Percentiles rank a stretch among this genome's conserved stretches.
Evolutionary conservation across 2,113 vertebrate species (phyloP).

Genomic region (Smithornis capensis): DNA sequence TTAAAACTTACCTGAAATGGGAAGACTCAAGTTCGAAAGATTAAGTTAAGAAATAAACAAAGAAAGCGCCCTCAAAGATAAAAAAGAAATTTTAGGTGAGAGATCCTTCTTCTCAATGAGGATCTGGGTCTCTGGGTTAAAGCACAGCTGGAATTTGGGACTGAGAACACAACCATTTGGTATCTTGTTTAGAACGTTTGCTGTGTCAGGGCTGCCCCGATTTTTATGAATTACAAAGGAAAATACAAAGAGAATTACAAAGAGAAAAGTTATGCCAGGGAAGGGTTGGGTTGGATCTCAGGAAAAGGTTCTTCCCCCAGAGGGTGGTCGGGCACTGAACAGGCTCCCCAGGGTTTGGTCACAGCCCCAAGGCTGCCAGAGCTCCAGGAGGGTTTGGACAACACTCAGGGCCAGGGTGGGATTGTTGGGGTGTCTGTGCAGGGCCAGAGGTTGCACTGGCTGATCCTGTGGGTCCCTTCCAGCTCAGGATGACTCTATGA

Average conservation of each 20-base stretch:
- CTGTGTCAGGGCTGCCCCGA: background rate
- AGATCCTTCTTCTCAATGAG: background rate
- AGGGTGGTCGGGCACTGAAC: background rate
- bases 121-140: background rate
- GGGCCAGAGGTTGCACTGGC: background rate
- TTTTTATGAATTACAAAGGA: background rate
- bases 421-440: background rate
- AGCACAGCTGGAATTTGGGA: background rate
- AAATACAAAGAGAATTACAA: background rate
- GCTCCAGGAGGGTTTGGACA: background rate
- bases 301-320: background rate
- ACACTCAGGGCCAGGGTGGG: fast-evolving
- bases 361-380: background rate
- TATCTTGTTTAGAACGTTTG: background rate
- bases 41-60: background rate
- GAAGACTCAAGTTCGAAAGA: background rate
- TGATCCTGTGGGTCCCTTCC: background rate
- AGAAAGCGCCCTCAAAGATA: background rate
- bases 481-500: background rate
- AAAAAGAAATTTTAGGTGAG: background rate
- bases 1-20: background rate
- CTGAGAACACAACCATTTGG: background rate
- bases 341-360: background rate
- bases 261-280: background rate
- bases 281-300: fast-evolving